Base-by-base conservation (phyloP, 2,888 invertebrate species). In the Parnassius orleans region DNA sequence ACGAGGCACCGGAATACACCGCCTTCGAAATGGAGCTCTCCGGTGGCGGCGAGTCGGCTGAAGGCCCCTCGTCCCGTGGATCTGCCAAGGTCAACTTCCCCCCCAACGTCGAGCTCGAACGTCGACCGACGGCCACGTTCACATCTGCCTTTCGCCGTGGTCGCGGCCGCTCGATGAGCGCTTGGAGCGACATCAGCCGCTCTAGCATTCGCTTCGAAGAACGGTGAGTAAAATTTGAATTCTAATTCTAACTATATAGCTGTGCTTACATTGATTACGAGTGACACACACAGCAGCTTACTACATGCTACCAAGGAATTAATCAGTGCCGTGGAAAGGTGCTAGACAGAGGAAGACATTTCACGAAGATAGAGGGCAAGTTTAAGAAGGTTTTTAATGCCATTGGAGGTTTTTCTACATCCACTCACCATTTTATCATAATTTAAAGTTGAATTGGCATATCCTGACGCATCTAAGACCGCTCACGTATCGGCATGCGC, bases 101-200 rank as follows among this genome's bases (percentile, higher is more conserved):
- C 10, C 93, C 93, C 43, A 90, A 88, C 67, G 83, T 93, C 80
- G 85, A 90, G 83, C 80, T 85, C 78, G 92, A 93, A 80, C 81
- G 88, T 15, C 79, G 91, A 19, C 84, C 93, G 11, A 87, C 88
- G 2, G 84, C 88, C 51, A 77, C 91, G 19, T 82, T 91, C 61
- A 69, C 90, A 41, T 89, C 93, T 10, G 80, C 86, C 53, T 87
- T 93, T 69, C 92, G 92, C 70, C 86, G 93, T 15, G 92, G 90
- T 66, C 93, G 87, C 80, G 96, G 94, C 2, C 92, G 95, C 47
- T 96, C 96, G 69, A 95, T 96, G 95, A 96, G 96, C 77, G 96
- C 96, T 48, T 96, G 96, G 96, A 96, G 96, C 76, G 96, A 96
- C 78, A 94, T 96, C 79, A 96, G 96, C 76, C 93, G 96, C 62